Evolutionary conservation across 2,888 invertebrate genomes (phyloP).

Genomic region (Anoplius nigerrimus): DNA sequence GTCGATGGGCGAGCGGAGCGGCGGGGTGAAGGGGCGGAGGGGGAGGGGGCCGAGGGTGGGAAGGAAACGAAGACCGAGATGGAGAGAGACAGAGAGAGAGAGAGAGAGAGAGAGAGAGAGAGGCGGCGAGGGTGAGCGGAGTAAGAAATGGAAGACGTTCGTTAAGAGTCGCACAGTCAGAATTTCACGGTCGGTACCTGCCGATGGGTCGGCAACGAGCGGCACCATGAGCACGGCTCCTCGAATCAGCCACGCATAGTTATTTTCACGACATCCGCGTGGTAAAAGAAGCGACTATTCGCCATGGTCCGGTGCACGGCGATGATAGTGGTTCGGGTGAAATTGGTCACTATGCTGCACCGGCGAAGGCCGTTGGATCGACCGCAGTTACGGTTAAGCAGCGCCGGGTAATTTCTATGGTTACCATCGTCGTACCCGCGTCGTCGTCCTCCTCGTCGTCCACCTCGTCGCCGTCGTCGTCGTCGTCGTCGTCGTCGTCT

Average conservation of each 20-base stretch:
- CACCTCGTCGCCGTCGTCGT: conserved; percentile 19
- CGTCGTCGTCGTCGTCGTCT: too few relatives aligned
- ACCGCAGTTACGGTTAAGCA: conserved; percentile 55
- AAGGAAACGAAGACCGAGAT: not conserved
- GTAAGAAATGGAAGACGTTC: conserved; percentile 32
- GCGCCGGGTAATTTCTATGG: conserved; percentile 45
- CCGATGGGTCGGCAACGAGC: conserved; percentile 39
- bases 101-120: conserved; percentile 6
- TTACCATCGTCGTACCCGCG: conserved; percentile 22
- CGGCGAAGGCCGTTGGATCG: conserved; percentile 54
- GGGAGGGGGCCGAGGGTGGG: not conserved
- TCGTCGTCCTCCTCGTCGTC: conserved; percentile 25
- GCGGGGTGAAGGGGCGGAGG: not conserved
- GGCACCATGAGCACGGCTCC: conserved; percentile 23
- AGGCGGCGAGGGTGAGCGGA: not conserved
- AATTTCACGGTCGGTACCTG: conserved; percentile 54
- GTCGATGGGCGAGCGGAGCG: not conserved
- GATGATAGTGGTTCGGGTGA: conserved; percentile 56
- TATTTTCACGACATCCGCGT: conserved; percentile 59
- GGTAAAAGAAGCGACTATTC: conserved; percentile 58
- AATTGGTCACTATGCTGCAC: conserved; percentile 56
- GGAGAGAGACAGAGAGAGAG: not conserved
- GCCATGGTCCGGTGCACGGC: conserved; percentile 51
- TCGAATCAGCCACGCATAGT: conserved; percentile 49
- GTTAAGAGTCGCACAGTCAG: conserved; percentile 45